Percentiles rank a stretch among this genome's conserved stretches.
Conservation (phyloP, 2,888 invertebrate genomes). For the Orthonevra nobilis region DNA sequence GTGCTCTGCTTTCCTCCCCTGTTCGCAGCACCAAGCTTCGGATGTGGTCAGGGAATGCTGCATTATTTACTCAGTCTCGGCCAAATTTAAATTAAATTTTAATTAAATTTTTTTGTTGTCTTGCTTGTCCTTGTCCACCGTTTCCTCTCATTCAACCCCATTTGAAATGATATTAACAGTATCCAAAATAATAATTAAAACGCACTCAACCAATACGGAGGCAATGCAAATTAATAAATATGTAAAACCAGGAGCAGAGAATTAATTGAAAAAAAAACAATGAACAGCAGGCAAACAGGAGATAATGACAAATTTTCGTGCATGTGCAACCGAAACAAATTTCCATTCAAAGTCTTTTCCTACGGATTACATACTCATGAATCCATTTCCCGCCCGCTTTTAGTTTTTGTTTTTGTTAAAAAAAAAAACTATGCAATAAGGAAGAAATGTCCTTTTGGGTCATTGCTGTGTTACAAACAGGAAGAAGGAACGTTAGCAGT, state of each 20-base stretch:
- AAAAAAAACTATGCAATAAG: too few relatives aligned
- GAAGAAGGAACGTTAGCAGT: too few relatives aligned
- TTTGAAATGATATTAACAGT: slow-evolving; percentile 63
- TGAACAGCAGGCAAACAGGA: slow-evolving; percentile 29
- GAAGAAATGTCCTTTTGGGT: slow-evolving; percentile 61
- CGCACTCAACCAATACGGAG: slow-evolving; percentile 24
- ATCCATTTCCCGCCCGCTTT: too few relatives aligned
- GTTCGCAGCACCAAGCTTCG: slow-evolving; percentile 17
- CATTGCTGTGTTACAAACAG: slow-evolving; percentile 24
- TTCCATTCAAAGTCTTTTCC: slow-evolving; percentile 24
- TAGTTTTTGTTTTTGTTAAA: too few relatives aligned
- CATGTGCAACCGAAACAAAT: slow-evolving; percentile 36
- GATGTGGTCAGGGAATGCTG: slow-evolving; percentile 35
- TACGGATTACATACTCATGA: slow-evolving; percentile 7
- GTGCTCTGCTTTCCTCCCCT: slow-evolving; percentile 10
- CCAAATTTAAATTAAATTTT: slow-evolving; percentile 56
- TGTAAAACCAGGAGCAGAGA: slow-evolving; percentile 11
- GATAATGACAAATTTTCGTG: slow-evolving; percentile 42
- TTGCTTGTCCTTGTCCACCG: too few relatives aligned
- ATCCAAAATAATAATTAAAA: slow-evolving; percentile 42
- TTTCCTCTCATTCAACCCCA: slow-evolving; percentile 17
- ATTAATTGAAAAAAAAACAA: slow-evolving; percentile 56
- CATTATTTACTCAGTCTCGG: slow-evolving; percentile 49
- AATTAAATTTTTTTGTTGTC: too few relatives aligned
- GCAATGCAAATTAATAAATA: slow-evolving; percentile 1